Base-by-base conservation (phyloP, 2,113 vertebrate species). In the Connochaetes taurinus region DNA sequence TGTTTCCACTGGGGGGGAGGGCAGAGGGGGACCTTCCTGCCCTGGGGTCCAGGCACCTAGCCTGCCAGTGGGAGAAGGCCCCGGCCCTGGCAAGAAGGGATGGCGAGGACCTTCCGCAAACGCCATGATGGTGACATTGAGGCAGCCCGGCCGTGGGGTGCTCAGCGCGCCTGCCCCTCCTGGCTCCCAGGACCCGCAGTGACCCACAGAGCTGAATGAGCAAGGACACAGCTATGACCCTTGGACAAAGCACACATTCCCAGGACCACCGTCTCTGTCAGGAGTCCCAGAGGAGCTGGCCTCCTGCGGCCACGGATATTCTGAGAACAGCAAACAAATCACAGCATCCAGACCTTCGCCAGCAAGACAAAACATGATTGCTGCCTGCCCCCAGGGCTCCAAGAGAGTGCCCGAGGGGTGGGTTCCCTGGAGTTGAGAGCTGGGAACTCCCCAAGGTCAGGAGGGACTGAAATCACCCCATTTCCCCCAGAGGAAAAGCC, bases 261-360 rank as follows among this genome's bases (percentile, higher is more conserved):
- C 1, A 5, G 55, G 60, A n/a, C 57, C 11, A 23, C 40, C 7
- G 0, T 31, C n/a, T 7, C 29, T 1, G 0, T 71, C 9, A 19
- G 31, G 45, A 25, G 6, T 33, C 81, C 78, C 60, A 33, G 33
- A 9, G 40, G 3, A 21, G 31, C 13, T 16, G 19, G 36, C 31
- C 6, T 13, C 19, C 8, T 15, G 21, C 0, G 3, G 53, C 13
- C 43, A 1, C 0, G 0, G 33, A 33, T n/a, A 7, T 40, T 76
- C 87, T 87, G 74, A 90, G 60, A 58, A 57, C 29, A 36, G 11
- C 58, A 52, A 14, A 81, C 2, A 11, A 9, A 33, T 14, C 23
- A 8, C 16, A 29, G 47, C 84, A 21, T 9, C 36, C 40, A 25
- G 67, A 64, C 47, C 29, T 78, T n/a, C 3, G 12, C 11, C 11